Conservation (phyloP, 2,888 invertebrate species). For the Leucozona laternaria region DNA sequence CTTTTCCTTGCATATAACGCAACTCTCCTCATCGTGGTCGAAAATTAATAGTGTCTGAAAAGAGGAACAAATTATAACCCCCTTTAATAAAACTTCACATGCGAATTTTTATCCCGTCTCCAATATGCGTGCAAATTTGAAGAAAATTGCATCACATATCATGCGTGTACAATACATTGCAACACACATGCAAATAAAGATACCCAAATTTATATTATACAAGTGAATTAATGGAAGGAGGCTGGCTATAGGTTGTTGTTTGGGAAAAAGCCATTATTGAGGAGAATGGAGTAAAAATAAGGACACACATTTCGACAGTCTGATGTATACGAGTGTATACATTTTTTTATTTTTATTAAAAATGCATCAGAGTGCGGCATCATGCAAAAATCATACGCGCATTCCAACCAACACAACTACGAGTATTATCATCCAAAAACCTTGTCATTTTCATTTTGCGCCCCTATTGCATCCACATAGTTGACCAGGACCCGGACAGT, state of each 20-base stretch:
- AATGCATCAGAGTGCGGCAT: constrained; percentile 1
- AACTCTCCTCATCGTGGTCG: not conserved
- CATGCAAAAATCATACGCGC: constrained; percentile 57
- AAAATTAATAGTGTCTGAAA: not conserved
- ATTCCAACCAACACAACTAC: constrained; percentile 25
- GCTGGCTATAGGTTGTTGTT: not conserved
- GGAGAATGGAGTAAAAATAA: not conserved
- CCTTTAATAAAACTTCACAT: not conserved
- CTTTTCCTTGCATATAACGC: not conserved
- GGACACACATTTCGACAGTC: not conserved
- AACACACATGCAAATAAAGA: not conserved
- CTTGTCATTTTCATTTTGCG: constrained; percentile 10
- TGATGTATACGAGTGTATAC: not conserved
- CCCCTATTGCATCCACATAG: constrained; percentile 31
- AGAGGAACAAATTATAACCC: not conserved
- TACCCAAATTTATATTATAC: not conserved
- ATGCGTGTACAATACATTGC: not conserved
- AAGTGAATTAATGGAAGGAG: not conserved
- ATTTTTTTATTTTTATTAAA: not conserved
- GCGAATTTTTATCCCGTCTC: not conserved
- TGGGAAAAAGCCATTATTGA: not conserved
- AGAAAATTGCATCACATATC: not conserved
- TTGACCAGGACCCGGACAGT: constrained; percentile 41
- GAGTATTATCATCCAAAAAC: not conserved
- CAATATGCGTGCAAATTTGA: constrained; percentile 5